Evolutionary conservation across 2,888 invertebrate genomes (phyloP), one percentile per base, ranked within the genome.

Genomic region (Seladonia tumulorum): DNA sequence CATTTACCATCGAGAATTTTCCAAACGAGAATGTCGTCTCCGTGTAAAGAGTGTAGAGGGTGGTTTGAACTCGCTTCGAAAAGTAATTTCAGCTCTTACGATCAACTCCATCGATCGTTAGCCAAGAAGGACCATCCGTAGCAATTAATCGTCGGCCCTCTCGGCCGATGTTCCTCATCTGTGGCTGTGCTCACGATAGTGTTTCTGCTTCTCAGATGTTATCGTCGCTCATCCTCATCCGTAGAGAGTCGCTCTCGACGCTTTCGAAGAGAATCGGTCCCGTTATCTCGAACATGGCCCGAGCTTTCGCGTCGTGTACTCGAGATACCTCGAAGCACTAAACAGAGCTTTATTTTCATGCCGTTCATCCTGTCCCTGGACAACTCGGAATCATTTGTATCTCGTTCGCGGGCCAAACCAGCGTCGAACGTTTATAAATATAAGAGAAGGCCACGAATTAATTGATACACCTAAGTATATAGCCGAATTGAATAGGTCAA

Each of bases 161-260:
- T 74, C 70, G 74, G 79, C 76, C 79, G 79, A 81, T 74, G 86
- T 83, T 86, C 78, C 83, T 87, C 87, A 86, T 87, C 86, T 83
- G 86, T 86, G 83, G 86, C 87, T 86, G 83, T 87, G 87, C 81
- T 87, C 83, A 66, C 81, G 80, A 86, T 85, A 87, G 82, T 78
- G 80, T 87, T 87, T 82, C 78, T 70, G 75, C 77, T 86, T 81
- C 82, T 83, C 86, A 78, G 80, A 83, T 82, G 68, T 82, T 82
- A 82, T 83, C 87, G 60, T 45, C 79, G 74, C 75, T 79, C 66
- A 77, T 77, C 74, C 66, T 60, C 68, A 76, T 76, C 60, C 42
- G 63, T 71, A 85, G 82, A 79, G 82, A 77, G 82, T 70, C 77
- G 35, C 73, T 82, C 76, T 47, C 77, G 75, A 76, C 75, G 60